Percentiles rank a stretch among this genome's conserved stretches.
These are phyloP conservation scores for Origma solitaria DNA, from an alignment of 2,113 vertebrate genomes.

Conservation along the genomic window DNA sequence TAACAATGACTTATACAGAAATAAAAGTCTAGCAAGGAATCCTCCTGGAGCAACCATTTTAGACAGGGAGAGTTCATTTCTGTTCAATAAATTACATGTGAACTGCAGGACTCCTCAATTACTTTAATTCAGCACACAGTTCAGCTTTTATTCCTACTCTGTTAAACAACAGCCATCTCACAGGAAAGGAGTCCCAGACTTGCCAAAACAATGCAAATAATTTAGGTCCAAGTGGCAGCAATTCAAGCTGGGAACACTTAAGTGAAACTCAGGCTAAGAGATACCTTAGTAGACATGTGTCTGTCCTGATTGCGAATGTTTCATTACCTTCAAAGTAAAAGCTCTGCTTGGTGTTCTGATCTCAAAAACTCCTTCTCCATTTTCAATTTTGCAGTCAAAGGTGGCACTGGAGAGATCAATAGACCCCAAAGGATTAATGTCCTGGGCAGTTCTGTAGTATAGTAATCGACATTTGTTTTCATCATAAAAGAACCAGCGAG, in stretches of 20 bases:
- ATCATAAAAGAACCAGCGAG: constrained; percentile 90
- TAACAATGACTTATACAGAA: not conserved
- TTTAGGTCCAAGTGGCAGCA: not conserved
- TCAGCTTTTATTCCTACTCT: not conserved
- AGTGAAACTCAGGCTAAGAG: not conserved
- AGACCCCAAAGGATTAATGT: constrained; percentile 82
- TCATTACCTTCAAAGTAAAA: constrained; percentile 84
- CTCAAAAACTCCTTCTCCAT: constrained; percentile 85
- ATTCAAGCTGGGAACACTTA: not conserved
- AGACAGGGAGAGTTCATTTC: not conserved
- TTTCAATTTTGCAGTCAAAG: constrained; percentile 81
- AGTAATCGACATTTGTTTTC: constrained; percentile 81
- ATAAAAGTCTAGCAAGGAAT: not conserved
- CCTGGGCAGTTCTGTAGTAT: constrained; percentile 88
- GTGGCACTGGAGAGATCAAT: constrained; percentile 78
- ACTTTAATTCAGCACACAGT: not conserved
- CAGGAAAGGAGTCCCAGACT: not conserved
- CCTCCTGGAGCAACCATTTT: not conserved
- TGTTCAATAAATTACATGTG: not conserved
- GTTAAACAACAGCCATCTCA: not conserved
- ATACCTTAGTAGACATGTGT: not conserved
- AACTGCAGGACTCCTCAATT: not conserved
- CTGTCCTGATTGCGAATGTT: not conserved
- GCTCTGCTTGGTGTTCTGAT: constrained; percentile 84
- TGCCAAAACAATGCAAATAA: not conserved